phyloP scores from a whole-genome alignment of 2,888 invertebrate species.

The Alsophila aescularia region DNA sequence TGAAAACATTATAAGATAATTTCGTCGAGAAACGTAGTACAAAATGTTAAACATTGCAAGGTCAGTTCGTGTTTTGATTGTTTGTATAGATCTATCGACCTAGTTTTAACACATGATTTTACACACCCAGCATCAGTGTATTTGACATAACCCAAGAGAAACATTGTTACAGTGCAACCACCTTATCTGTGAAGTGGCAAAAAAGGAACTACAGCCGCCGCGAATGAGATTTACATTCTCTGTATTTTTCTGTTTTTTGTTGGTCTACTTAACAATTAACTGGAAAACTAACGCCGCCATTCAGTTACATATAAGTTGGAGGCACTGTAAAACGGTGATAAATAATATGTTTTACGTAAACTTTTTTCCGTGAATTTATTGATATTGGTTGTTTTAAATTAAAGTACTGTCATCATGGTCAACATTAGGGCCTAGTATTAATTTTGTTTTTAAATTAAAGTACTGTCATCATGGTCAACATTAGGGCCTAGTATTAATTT shows the following conservation, averaged over 20 bases:
- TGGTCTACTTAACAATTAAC: no score
- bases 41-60: slow-evolving; percentile 56
- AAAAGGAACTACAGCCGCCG: no score
- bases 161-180: no score
- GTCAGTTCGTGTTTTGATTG: slow-evolving; percentile 55
- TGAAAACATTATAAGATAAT: slow-evolving; percentile 25
- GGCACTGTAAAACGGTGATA: no score
- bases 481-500: slow-evolving; percentile 13
- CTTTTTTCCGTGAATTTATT: slow-evolving; percentile 24
- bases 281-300: no score
- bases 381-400: slow-evolving; percentile 23
- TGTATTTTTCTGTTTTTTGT: no score
- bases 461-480: slow-evolving; percentile 14
- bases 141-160: slow-evolving; percentile 18
- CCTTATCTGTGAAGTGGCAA: no score
- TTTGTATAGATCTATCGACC: slow-evolving; percentile 48
- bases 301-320: no score
- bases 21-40: slow-evolving; percentile 54
- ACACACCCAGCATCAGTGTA: slow-evolving; percentile 21
- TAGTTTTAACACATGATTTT: slow-evolving; percentile 31
- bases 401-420: slow-evolving; percentile 15
- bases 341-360: slow-evolving; percentile 31
- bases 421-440: slow-evolving; percentile 17
- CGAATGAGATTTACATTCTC: no score
- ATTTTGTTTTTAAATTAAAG: slow-evolving; percentile 12